Percentiles rank a stretch among this genome's conserved stretches.
These are phyloP conservation scores for Ginglymostoma cirratum DNA, from an alignment of 2,113 vertebrate species.

Conservation along the genomic window DNA sequence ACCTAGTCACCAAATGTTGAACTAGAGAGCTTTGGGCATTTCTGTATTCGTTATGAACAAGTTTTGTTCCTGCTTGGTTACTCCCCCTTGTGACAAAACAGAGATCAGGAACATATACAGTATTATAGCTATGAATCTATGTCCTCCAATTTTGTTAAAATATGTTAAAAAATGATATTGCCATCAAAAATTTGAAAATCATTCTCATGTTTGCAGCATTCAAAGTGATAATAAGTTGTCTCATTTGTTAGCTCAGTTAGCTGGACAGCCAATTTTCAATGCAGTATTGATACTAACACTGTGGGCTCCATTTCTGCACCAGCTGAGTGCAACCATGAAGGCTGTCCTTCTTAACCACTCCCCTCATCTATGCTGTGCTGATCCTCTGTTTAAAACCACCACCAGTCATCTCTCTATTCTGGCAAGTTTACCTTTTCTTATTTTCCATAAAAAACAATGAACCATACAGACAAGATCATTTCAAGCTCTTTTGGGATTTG, in stretches of 20 bases:
- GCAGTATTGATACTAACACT: too few relatives aligned
- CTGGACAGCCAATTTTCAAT: too few relatives aligned
- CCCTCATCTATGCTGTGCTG: too few relatives aligned
- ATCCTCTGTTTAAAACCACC: too few relatives aligned
- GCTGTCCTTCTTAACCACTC: too few relatives aligned
- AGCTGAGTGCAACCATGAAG: too few relatives aligned
- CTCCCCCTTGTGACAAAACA: not conserved
- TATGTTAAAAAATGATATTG: not conserved
- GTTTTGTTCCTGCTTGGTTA: not conserved
- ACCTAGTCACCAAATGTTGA: not conserved
- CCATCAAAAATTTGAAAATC: not conserved
- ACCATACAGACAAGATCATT: not conserved
- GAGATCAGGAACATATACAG: not conserved
- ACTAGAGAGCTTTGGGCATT: not conserved
- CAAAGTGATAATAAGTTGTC: not conserved
- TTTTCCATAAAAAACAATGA: not conserved
- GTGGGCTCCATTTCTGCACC: too few relatives aligned
- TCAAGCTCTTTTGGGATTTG: slow-evolving; percentile 17
- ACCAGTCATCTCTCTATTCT: too few relatives aligned
- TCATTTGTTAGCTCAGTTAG: not conserved
- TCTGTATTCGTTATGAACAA: not conserved
- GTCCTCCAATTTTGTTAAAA: not conserved
- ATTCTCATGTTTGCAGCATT: not conserved
- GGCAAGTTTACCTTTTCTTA: not conserved
- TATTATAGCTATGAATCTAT: not conserved